Evolutionary conservation across 37 sponge, comb jelly and placozoan genomes (phyloP).

Genomic region (Trichoplax adhaerens): DNA sequence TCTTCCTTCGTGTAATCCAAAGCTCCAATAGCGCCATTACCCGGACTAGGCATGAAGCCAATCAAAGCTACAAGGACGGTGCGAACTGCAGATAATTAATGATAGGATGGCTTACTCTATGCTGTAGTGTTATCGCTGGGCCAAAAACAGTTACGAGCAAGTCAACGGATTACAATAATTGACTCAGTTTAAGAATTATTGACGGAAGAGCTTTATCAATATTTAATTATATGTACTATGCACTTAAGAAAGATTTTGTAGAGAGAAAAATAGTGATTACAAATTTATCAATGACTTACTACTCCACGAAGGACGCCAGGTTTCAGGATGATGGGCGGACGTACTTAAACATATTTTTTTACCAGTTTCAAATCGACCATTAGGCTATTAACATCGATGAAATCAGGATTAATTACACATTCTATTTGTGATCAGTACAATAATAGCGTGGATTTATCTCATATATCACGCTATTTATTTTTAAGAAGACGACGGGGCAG

Average conservation of each 20-base stretch:
- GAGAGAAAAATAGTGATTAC: too few species aligned
- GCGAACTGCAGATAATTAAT: constrained; percentile 29
- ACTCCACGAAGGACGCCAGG: constrained; percentile 99
- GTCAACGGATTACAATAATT: too few species aligned
- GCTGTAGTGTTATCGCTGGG: too few species aligned
- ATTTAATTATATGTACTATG: too few species aligned
- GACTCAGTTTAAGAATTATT: too few species aligned
- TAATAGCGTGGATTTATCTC: neutral
- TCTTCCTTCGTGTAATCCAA: constrained; percentile 69
- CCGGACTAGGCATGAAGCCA: constrained; percentile 93
- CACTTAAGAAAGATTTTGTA: too few species aligned
- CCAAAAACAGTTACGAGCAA: too few species aligned
- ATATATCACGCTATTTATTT: neutral
- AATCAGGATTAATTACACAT: neutral
- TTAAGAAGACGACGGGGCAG: neutral
- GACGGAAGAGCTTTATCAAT: too few species aligned
- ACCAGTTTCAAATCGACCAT: constrained; percentile 80
- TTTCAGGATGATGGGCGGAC: constrained; percentile 88
- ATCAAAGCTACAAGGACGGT: constrained; percentile 87
- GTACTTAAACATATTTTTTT: constrained; percentile 94
- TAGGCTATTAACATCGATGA: constrained; percentile 30
- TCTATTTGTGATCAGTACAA: neutral
- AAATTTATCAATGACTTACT: constrained; percentile 31
- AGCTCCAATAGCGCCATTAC: constrained; percentile 80
- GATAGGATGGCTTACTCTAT: too few species aligned